A percentile compares a stretch with the other conserved stretches of the same genome.
These are phyloP conservation scores for Thomomys bottae DNA, from an alignment of 2,113 vertebrate genomes.

Conservation along the genomic window DNA sequence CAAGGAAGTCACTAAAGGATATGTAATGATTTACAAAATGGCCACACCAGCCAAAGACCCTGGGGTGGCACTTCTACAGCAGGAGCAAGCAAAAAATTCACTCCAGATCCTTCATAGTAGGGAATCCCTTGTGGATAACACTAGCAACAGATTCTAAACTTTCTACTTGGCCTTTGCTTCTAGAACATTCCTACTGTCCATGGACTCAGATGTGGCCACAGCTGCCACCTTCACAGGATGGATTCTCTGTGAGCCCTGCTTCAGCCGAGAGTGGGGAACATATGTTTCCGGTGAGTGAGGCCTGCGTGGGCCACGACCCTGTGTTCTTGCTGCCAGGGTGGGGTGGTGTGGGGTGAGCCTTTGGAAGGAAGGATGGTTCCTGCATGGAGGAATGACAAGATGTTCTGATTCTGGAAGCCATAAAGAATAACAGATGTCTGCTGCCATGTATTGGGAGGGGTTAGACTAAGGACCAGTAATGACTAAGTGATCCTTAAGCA, in stretches of 20 bases:
- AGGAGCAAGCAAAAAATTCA: not conserved
- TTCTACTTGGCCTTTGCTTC: not conserved
- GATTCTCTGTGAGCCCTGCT: not conserved
- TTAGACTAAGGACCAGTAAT: not conserved
- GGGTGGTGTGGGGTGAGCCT: not conserved
- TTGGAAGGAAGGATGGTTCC: not conserved
- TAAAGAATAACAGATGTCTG: not conserved
- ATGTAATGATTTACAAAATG: not conserved
- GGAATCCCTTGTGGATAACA: not conserved
- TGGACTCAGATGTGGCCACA: not conserved
- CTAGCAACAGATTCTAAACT: not conserved
- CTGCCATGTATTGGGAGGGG: not conserved
- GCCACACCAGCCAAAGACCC: not conserved
- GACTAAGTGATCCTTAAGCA: not conserved
- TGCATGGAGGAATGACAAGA: not conserved
- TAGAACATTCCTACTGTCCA: not conserved
- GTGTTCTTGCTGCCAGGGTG: not conserved
- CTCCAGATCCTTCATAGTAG: not conserved
- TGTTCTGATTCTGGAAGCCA: not conserved
- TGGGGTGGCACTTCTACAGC: not conserved
- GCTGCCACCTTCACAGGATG: not conserved
- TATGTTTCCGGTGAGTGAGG: not conserved
- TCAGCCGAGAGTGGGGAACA: not conserved
- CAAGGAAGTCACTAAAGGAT: constrained; percentile 4
- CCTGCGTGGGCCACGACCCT: not conserved